phyloP scores from a whole-genome alignment of 2,797 vertebrate genomes.

The Acridotheres tristis region DNA sequence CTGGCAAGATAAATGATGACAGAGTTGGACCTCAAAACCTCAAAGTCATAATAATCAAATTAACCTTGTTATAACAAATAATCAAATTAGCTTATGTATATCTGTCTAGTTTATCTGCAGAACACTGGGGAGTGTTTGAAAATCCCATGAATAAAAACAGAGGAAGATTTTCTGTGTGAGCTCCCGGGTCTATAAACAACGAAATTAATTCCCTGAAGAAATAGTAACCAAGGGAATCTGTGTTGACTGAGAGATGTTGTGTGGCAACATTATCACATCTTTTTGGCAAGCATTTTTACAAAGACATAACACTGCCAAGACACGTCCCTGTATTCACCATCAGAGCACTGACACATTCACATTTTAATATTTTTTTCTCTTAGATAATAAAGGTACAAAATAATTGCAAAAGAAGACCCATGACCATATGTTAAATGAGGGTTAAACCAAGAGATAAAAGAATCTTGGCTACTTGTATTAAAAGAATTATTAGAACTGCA shows the following conservation, averaged over 20 bases:
- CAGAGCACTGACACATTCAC: neutral
- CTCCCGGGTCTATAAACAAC: neutral
- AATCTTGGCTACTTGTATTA: neutral
- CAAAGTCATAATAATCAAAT: neutral
- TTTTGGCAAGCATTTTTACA: neutral
- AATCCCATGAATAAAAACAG: neutral
- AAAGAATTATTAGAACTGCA: neutral
- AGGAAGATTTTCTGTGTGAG: neutral
- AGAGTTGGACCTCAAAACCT: neutral
- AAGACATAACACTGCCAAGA: neutral
- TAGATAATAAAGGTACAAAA: neutral
- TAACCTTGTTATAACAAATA: neutral
- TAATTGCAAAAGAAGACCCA: neutral
- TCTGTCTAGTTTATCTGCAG: neutral
- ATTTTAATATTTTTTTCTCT: neutral
- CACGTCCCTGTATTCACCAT: neutral
- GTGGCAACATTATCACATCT: neutral
- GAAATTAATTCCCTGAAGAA: neutral
- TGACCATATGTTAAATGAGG: accelerated
- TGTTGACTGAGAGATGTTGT: neutral
- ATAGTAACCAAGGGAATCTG: neutral
- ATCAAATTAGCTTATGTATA: neutral
- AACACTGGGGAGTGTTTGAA: neutral
- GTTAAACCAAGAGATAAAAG: neutral
- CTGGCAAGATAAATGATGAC: neutral